Evolutionary conservation across 2,797 vertebrate species (phyloP).

Genomic region (Silurus lanzhouensis): DNA sequence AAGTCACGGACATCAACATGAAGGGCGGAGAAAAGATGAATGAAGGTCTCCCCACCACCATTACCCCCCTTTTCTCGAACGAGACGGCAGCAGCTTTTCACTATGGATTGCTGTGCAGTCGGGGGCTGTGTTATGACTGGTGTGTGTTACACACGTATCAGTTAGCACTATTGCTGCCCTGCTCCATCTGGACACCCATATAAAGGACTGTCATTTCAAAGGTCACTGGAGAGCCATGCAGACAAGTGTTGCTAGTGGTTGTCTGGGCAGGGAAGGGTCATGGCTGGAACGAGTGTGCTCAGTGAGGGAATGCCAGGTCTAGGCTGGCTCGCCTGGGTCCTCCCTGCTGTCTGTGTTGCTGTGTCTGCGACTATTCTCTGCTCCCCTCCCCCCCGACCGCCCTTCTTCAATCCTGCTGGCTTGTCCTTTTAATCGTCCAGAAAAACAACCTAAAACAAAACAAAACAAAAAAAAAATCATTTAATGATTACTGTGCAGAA

Average conservation of each 20-base stretch:
- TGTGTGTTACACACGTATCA: conserved; percentile 80
- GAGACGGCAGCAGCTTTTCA: conserved; percentile 52
- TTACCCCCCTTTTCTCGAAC: not conserved
- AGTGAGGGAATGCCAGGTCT: conserved; percentile 58
- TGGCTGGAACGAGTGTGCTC: conserved; percentile 51
- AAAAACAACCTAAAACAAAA: conserved; percentile 44
- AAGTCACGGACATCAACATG: conserved; percentile 47
- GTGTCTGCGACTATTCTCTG: conserved; percentile 34
- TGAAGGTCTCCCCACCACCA: conserved; percentile 44
- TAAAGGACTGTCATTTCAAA: conserved; percentile 82
- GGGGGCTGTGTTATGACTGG: conserved; percentile 77
- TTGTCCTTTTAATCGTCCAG: conserved; percentile 45
- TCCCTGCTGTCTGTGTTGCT: conserved; percentile 53
- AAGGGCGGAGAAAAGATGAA: conserved; percentile 52
- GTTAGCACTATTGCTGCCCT: conserved; percentile 68
- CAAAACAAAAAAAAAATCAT: conserved; percentile 41
- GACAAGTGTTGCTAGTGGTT: conserved; percentile 73
- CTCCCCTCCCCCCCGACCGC: conserved; percentile 43
- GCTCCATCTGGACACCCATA: conserved; percentile 73
- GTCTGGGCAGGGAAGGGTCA: conserved; percentile 58
- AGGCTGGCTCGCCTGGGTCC: conserved; percentile 52
- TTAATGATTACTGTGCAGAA: conserved; percentile 28
- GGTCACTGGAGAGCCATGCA: conserved; percentile 78
- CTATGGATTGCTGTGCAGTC: conserved; percentile 54
- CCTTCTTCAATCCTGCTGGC: conserved; percentile 20